Evolutionary conservation across 2,888 invertebrate species (phyloP).

Genomic region (Drosophila paramelanica): DNA sequence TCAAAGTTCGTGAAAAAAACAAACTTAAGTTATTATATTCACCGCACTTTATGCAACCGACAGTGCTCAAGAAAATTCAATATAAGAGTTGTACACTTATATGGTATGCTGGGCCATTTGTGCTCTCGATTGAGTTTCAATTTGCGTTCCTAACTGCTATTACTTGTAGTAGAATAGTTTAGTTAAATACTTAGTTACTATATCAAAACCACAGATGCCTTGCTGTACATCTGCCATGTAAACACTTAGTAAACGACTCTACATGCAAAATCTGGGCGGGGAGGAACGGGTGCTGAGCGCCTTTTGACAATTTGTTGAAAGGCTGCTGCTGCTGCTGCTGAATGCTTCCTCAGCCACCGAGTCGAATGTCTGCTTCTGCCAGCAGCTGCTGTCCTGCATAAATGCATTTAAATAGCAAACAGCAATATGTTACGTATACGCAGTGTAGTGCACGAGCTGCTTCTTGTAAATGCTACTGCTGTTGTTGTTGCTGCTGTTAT

Average conservation of each 20-base stretch:
- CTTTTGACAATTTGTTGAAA: conserved; percentile 78
- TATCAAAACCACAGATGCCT: conserved; percentile 34
- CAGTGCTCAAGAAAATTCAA: not conserved
- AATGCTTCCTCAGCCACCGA: conserved; percentile 25
- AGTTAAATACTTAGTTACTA: conserved; percentile 45
- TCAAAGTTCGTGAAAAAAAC: not conserved
- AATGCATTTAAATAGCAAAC: conserved; percentile 74
- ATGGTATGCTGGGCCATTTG: conserved; percentile 2
- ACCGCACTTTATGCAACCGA: not conserved
- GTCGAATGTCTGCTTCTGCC: conserved; percentile 24
- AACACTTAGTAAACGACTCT: conserved; percentile 46
- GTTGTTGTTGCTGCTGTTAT: conserved; percentile 24
- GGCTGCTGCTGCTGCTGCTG: conserved; percentile 30
- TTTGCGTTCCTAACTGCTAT: conserved; percentile 21
- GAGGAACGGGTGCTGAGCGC: conserved; percentile 46
- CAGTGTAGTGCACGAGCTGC: conserved; percentile 37
- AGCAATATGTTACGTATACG: conserved; percentile 76
- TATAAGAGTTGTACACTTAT: not conserved
- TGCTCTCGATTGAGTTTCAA: conserved; percentile 44
- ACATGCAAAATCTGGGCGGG: conserved; percentile 24
- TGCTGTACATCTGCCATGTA: conserved; percentile 33
- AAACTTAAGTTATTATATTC: not conserved
- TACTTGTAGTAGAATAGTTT: conserved; percentile 47
- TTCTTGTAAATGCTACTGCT: conserved; percentile 35
- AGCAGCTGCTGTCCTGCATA: conserved; percentile 59